Base-by-base conservation (phyloP, 2,888 invertebrate genomes). In the Agonopterix arenella region DNA sequence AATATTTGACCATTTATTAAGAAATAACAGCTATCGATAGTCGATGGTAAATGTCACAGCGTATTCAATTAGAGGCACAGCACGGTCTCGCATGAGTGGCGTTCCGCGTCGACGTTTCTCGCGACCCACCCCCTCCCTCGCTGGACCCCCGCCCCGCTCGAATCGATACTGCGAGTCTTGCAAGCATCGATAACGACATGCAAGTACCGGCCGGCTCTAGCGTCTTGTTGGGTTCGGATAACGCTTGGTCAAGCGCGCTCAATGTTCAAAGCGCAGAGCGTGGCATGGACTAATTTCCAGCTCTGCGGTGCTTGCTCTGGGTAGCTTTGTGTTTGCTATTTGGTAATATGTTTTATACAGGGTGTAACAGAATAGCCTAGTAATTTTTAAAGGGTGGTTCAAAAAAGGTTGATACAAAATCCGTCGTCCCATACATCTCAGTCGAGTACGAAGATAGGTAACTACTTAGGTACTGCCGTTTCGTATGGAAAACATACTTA, bases 161-260 rank as follows among this genome's bases (percentile, higher is more conserved):
- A 79, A 80, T 83, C 84, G 80, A 84, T 86, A 85, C 78, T 72
- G 64, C 70, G 71, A 71, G 72, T 64, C 64, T 68, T 62, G 64
- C 69, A 70, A 66, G 54, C 66, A 80, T 82, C 80, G 79, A 80
- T 73, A 80, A 62, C 66, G 64, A 63, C 59, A 63, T 61, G 62
- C 66, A 62, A 57, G 55, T 50, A 53, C 52, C 55, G 64, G 48
- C 56, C 72, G 63, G 57, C 80, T 58, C 80, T 81, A 77, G 66
- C 59, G 59, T 18, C 50, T 43, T 43, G 40, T 43, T 9, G 43
- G 11, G 43, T 40, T 28, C 28, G n/a, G n/a, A 9, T 40, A 40
- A 81, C 84, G 85, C 85, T 84, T 78, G 85, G 86, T 84, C 86
- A 84, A 84, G 84, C 84, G 78, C 80, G 74, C 42, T 44, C 47